These are phyloP conservation scores for Conchocele bisecta DNA, from an alignment of 2,888 invertebrate species.

Conservation along the genomic window DNA sequence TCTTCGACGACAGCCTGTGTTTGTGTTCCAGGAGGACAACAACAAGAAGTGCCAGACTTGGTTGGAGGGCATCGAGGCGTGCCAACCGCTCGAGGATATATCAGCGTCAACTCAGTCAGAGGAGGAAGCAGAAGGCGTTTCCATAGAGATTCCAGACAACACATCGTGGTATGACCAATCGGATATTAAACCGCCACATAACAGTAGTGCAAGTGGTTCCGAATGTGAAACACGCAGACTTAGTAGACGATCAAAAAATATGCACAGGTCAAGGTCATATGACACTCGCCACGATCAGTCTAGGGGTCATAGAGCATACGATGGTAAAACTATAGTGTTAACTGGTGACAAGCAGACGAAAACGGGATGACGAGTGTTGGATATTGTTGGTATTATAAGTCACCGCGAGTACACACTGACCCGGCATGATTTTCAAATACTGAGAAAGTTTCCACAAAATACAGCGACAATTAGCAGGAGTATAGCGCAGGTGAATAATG, in stretches of 20 bases:
- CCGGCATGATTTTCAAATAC: too few relatives aligned
- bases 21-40: slow-evolving; percentile 73
- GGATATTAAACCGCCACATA: slow-evolving; percentile 49
- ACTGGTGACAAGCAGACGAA: too few relatives aligned
- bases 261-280: slow-evolving; percentile 27
- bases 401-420: too few relatives aligned
- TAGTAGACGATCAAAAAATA: background rate
- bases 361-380: too few relatives aligned
- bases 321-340: too few relatives aligned
- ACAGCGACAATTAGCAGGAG: too few relatives aligned
- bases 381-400: too few relatives aligned
- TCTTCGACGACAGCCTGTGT: slow-evolving; percentile 51
- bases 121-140: slow-evolving; percentile 65
- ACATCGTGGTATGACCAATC: slow-evolving; percentile 60
- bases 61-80: slow-evolving; percentile 75
- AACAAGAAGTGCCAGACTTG: slow-evolving; percentile 76
- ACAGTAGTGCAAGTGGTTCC: slow-evolving; percentile 57
- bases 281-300: slow-evolving; percentile 2
- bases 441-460: too few relatives aligned
- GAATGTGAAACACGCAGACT: slow-evolving; percentile 39
- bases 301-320: too few relatives aligned
- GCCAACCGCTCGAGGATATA: slow-evolving; percentile 74
- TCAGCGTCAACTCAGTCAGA: slow-evolving; percentile 53
- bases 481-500: too few relatives aligned
- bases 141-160: slow-evolving; percentile 70